These are phyloP conservation scores for Drosophila ficusphila DNA, from an alignment of 1,140 invertebrate genomes.

Conservation along the genomic window DNA sequence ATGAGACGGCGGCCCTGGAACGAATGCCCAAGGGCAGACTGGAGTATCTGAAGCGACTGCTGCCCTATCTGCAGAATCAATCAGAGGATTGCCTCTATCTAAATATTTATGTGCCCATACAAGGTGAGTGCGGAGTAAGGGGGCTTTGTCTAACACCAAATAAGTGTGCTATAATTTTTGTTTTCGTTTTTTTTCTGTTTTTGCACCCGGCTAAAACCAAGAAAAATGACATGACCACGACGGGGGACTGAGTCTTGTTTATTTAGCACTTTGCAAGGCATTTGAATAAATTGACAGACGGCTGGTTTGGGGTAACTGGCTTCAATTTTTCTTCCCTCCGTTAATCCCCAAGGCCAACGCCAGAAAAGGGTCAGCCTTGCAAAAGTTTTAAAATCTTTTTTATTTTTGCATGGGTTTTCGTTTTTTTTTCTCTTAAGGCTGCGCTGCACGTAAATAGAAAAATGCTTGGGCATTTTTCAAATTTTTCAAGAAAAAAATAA, in stretches of 20 bases:
- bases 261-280: conserved; percentile 81
- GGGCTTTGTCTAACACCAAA: conserved; percentile 19
- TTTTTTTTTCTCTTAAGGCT: conserved; percentile 2
- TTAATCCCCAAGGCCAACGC: conserved; percentile 70
- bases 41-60: conserved; percentile 93
- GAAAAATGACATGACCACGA: conserved; percentile 67
- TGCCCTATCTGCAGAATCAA: conserved; percentile 94
- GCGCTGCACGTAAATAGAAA: conserved; percentile 57
- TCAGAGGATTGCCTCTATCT: conserved; percentile 98
- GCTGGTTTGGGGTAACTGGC: conserved; percentile 53
- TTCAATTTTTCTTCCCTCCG: conserved; percentile 68
- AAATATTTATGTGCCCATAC: conserved; percentile 97
- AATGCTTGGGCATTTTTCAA: conserved; percentile 75
- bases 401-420: conserved; percentile 35
- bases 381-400: conserved; percentile 51
- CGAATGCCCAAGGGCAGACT: conserved; percentile 94
- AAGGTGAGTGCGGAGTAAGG: conserved; percentile 88
- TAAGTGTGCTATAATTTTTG: conserved; percentile 44
- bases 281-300: conserved; percentile 80
- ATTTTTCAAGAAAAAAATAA: conserved; percentile 48
- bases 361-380: conserved; percentile 71
- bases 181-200: conserved; percentile 16
- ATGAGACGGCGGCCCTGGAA: conserved; percentile 91
- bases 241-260: conserved; percentile 75
- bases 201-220: conserved; percentile 47